Conservation (phyloP, 1,140 invertebrate genomes). For the Branchinecta lindahli region DNA sequence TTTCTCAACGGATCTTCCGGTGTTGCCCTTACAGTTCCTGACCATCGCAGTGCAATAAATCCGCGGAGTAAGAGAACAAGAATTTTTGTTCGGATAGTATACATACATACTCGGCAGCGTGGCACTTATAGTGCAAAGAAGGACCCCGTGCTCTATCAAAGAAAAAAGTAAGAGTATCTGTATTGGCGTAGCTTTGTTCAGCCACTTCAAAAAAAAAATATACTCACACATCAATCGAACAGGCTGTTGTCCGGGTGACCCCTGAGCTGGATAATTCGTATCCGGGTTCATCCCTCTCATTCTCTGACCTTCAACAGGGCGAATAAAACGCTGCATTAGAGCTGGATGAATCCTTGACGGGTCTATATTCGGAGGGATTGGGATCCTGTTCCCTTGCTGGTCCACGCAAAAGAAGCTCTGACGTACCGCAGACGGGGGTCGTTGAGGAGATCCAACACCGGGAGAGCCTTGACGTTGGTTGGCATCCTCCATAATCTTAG, state of each 20-base stretch:
- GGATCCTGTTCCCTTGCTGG: constrained; percentile 6
- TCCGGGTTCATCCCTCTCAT: neutral
- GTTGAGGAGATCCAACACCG: neutral
- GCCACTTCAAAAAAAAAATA: neutral
- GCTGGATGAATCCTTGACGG: neutral
- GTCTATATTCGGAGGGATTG: neutral
- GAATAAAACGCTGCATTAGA: neutral
- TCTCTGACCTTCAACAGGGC: neutral
- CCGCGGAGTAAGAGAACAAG: too few species aligned
- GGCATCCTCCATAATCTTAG: neutral
- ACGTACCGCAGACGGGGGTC: neutral
- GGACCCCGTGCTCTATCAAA: too few species aligned
- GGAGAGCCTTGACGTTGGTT: neutral
- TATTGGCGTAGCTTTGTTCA: too few species aligned
- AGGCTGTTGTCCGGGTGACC: neutral
- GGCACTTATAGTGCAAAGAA: too few species aligned
- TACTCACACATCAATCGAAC: neutral
- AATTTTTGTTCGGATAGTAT: too few species aligned
- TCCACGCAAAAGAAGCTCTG: neutral
- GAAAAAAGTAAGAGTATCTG: too few species aligned
- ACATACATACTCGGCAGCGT: too few species aligned
- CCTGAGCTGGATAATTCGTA: neutral
- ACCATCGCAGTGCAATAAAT: too few species aligned
- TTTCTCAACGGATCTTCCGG: too few species aligned
- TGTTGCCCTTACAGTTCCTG: too few species aligned